These are phyloP conservation scores for Trogon melanurus DNA, from an alignment of 2,113 vertebrate genomes.

Conservation along the genomic window DNA sequence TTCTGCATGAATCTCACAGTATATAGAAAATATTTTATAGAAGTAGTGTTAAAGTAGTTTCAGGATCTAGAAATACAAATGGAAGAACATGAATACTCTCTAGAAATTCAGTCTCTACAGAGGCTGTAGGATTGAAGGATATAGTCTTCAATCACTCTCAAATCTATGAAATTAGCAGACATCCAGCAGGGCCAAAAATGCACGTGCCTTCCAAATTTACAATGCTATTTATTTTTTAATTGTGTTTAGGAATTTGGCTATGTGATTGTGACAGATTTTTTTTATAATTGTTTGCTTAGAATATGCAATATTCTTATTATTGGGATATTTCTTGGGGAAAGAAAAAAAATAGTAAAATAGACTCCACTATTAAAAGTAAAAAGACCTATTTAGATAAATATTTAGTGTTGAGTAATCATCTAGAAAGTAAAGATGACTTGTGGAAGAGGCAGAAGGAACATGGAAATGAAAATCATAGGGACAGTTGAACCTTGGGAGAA, in stretches of 20 bases:
- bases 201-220: neutral
- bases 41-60: neutral
- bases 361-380: neutral
- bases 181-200: neutral
- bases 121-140: neutral
- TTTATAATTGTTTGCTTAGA: neutral
- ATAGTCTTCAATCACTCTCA: neutral
- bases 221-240: neutral
- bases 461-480: neutral
- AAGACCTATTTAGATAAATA: conserved; percentile 1
- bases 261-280: neutral
- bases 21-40: neutral
- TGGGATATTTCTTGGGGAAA: neutral
- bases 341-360: neutral
- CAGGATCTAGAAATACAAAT: neutral
- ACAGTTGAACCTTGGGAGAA: neutral
- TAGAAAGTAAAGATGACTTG: neutral
- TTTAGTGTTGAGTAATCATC: neutral
- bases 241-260: neutral
- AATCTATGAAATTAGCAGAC: neutral
- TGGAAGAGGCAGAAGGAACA: neutral
- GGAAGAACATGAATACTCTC: neutral
- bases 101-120: neutral
- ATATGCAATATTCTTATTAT: neutral
- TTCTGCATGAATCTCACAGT: neutral